Conservation (phyloP, 2,113 vertebrate genomes). For the Myanophis thanlyinensis region DNA sequence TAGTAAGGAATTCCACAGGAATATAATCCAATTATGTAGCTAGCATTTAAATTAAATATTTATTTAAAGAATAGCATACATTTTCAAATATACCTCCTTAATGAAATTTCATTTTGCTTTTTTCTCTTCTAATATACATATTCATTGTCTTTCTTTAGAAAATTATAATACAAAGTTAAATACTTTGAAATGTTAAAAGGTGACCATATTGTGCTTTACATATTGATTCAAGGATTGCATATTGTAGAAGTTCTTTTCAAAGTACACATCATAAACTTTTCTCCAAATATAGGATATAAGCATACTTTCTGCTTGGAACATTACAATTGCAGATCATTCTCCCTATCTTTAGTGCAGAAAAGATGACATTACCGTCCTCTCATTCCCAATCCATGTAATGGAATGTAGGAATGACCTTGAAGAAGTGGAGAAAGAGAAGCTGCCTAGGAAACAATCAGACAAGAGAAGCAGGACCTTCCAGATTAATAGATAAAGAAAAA, state of each 20-base stretch:
- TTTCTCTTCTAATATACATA: neutral
- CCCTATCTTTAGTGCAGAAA: neutral
- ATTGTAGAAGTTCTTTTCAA: neutral
- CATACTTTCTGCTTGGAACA: neutral
- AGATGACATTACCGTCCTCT: neutral
- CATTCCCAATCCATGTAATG: neutral
- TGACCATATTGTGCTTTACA: neutral
- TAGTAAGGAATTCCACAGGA: neutral
- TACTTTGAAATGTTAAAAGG: neutral
- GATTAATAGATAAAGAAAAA: neutral
- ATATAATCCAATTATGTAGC: neutral
- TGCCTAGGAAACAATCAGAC: neutral
- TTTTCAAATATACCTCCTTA: neutral
- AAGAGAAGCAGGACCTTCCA: neutral
- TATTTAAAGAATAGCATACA: neutral
- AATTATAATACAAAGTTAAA: neutral
- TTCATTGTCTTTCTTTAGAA: neutral
- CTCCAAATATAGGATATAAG: neutral
- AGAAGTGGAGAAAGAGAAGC: neutral
- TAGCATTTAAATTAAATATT: too few relatives aligned
- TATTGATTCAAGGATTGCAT: neutral
- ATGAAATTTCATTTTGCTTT: neutral
- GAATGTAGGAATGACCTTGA: neutral
- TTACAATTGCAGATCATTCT: neutral
- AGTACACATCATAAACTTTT: neutral